Evolutionary conservation across 2,113 vertebrate genomes (phyloP).

Genomic region (Ophiodon elongatus): DNA sequence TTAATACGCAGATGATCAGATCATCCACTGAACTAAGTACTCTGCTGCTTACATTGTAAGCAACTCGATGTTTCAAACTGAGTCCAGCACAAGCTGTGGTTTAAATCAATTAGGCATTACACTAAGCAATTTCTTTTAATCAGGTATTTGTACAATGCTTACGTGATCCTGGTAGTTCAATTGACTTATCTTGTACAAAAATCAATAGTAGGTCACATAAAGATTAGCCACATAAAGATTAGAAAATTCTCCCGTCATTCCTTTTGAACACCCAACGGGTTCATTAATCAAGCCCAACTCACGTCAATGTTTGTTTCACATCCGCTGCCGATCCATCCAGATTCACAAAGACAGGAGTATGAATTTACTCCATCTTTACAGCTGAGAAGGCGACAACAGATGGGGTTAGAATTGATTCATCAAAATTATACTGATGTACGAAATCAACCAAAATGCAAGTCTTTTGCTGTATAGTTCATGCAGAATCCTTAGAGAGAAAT

Average conservation of each 20-base stretch:
- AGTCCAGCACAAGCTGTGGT: constrained; percentile 64
- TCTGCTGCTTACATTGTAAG: constrained; percentile 53
- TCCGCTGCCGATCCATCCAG: constrained; percentile 84
- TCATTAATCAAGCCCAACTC: constrained; percentile 73
- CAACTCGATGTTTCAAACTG: constrained; percentile 76
- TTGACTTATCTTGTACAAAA: constrained; percentile 56
- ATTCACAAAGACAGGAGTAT: constrained; percentile 83
- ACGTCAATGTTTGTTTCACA: constrained; percentile 88
- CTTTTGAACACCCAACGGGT: constrained; percentile 25
- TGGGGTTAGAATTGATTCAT: constrained; percentile 29
- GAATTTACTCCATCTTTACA: constrained; percentile 83
- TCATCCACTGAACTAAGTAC: constrained; percentile 78
- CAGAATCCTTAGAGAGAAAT: constrained; percentile 12
- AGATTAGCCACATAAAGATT: constrained; percentile 57
- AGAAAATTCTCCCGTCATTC: constrained; percentile 42
- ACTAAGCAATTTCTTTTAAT: constrained; percentile 74
- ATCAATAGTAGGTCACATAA: constrained; percentile 69
- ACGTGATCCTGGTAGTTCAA: constrained; percentile 64
- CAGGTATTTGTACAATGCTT: constrained; percentile 76
- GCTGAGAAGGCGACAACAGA: constrained; percentile 79
- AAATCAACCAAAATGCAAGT: constrained; percentile 7
- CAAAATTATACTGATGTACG: neutral
- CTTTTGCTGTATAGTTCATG: neutral
- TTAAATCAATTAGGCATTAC: constrained; percentile 79
- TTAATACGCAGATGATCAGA: constrained; percentile 78